These are phyloP conservation scores for Petrocephalus microphthalmus DNA, from an alignment of 2,113 vertebrate species.

Conservation along the genomic window DNA sequence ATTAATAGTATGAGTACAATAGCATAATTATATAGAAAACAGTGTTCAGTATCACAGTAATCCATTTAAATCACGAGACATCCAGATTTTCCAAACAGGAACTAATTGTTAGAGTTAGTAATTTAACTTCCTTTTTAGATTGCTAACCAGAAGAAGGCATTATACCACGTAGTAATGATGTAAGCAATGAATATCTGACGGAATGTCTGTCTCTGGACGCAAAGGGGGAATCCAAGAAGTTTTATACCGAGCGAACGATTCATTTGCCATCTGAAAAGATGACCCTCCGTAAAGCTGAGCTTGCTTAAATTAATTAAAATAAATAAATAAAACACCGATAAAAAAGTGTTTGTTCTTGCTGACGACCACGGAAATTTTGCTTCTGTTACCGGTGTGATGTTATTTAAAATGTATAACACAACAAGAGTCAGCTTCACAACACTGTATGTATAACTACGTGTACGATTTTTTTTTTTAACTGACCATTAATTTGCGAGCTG, in stretches of 20 bases:
- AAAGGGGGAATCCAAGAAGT: neutral
- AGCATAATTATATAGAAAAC: neutral
- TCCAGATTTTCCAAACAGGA: conserved; percentile 10
- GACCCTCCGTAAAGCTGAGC: neutral
- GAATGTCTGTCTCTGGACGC: neutral
- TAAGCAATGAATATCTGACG: neutral
- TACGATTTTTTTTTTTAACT: neutral
- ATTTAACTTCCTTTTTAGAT: neutral
- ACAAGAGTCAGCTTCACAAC: neutral
- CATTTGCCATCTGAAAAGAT: neutral
- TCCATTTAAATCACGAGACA: neutral
- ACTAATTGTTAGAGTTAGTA: neutral
- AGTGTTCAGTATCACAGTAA: neutral
- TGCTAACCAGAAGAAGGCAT: neutral
- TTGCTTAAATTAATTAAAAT: neutral
- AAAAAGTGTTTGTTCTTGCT: neutral
- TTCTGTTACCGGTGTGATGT: neutral
- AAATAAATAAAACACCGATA: neutral
- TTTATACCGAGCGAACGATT: neutral
- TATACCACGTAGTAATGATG: neutral
- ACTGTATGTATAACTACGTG: neutral
- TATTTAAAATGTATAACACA: neutral
- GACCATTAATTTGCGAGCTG: neutral
- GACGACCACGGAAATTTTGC: neutral
- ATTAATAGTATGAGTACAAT: neutral